Evolutionary conservation across 2,888 invertebrate species (phyloP).

Genomic region (Ctenicera cuprea): DNA sequence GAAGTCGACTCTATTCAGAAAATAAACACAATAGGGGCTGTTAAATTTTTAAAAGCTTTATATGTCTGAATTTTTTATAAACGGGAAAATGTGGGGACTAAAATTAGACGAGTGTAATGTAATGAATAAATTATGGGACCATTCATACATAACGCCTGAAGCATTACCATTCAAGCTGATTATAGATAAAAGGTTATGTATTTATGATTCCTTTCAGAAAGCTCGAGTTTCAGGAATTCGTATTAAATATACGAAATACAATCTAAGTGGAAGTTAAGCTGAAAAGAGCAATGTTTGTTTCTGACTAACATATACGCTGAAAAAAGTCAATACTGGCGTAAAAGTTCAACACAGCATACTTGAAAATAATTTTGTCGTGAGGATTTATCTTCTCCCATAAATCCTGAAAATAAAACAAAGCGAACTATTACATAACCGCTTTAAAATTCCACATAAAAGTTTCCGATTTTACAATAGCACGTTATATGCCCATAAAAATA

Average conservation of each 20-base stretch:
- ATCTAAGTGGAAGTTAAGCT: no score
- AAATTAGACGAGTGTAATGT: slow-evolving; percentile 26
- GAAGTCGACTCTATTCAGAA: slow-evolving; percentile 50
- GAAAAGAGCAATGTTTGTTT: no score
- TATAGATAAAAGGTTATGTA: slow-evolving; percentile 23
- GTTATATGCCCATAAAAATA: slow-evolving; percentile 44
- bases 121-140: slow-evolving; percentile 34
- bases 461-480: slow-evolving; percentile 39
- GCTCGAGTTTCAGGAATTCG: background rate
- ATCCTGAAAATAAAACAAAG: background rate
- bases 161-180: slow-evolving; percentile 15
- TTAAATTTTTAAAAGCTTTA: slow-evolving; percentile 48
- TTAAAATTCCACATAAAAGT: slow-evolving; percentile 38
- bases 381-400: no score
- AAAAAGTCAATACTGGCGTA: no score
- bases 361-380: no score
- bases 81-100: slow-evolving; percentile 36
- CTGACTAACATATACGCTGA: no score
- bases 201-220: slow-evolving; percentile 1
- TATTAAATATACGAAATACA: background rate
- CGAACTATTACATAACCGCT: slow-evolving; percentile 2
- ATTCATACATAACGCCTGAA: slow-evolving; percentile 11
- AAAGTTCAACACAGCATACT: no score
- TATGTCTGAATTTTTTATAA: slow-evolving; percentile 45
- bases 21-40: slow-evolving; percentile 47